Evolutionary conservation across 2,113 vertebrate genomes (phyloP), one percentile per base, ranked within the genome.

Genomic region (Emydura subglobosa): DNA sequence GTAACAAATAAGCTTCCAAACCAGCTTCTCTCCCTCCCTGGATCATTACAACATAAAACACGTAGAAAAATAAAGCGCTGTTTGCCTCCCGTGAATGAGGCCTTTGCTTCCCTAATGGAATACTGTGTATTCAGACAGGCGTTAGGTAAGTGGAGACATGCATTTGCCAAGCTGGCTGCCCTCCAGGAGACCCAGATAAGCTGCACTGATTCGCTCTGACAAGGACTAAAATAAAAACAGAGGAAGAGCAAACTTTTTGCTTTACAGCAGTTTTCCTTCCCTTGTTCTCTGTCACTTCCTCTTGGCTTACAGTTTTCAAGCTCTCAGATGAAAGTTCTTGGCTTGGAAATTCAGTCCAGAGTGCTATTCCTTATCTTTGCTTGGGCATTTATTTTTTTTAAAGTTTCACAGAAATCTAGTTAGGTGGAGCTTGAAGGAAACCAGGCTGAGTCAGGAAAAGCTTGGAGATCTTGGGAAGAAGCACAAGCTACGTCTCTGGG

Each of bases 151-250:
- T 1, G 76, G 55, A 85, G 86, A 47, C 61, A 86, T 51, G 65
- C 88, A 85, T 81, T 87, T 93, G 88, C 72, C 80, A 90, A 84
- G 85, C 82, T 81, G 29, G 53, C 51, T 95, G 92, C 91, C 86
- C 95, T 97, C 94, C 95, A 97, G 92, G 82, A 96, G 95, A 97
- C 94, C 93, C 95, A 55, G 86, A 95, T 39, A 44, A 94, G 86
- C 93, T 87, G 92, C 82, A 93, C 94, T 92, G 86, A 92, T 93
- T 84, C 7, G 39, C 55, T 92, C 82, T 92, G 94, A 97, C 91
- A 97, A 74, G 80, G 76, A 86, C 51, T 39, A 85, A 86, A 89
- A 83, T 51, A 91, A n/a, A 96, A 92, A 88, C 74, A 80, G 16
- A 68, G 9, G 14, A 79, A 96, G 91, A 79, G 90, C 83, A 85